These are phyloP conservation scores for Hirtodrosophila cameraria DNA, from an alignment of 2,888 invertebrate species.

Conservation along the genomic window DNA sequence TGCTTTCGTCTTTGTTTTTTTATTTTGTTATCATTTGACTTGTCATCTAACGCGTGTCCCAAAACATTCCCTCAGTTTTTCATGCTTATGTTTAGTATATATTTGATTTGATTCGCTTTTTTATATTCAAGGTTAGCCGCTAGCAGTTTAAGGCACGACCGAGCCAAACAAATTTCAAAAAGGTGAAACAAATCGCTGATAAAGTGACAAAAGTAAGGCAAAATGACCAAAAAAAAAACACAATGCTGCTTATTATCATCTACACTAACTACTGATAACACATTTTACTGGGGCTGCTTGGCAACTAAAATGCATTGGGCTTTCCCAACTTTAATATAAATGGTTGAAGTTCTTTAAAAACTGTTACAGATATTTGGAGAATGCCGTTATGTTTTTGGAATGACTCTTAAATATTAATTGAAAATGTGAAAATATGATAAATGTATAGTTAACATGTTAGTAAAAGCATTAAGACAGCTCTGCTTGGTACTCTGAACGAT, in stretches of 20 bases:
- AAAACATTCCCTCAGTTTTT: conserved; percentile 15
- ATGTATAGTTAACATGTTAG: too few species aligned
- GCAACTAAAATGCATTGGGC: conserved; percentile 32
- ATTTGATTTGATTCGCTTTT: conserved; percentile 37
- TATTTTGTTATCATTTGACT: conserved; percentile 20
- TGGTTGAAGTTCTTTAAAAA: background rate
- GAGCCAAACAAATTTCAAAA: conserved; percentile 27
- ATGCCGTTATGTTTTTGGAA: too few species aligned
- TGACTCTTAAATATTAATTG: too few species aligned
- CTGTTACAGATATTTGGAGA: background rate
- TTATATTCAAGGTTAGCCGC: conserved; percentile 68
- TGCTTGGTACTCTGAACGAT: too few species aligned
- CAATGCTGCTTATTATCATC: conserved; percentile 33
- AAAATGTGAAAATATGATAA: too few species aligned
- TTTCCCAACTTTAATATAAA: background rate
- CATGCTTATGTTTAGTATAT: background rate
- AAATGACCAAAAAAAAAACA: conserved; percentile 15
- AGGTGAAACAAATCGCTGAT: conserved; percentile 45
- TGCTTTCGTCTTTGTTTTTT: conserved; percentile 21
- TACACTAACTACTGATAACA: conserved; percentile 40
- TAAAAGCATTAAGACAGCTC: too few species aligned
- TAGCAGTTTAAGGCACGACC: conserved; percentile 36
- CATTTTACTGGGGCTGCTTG: conserved; percentile 20
- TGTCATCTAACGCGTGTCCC: conserved; percentile 58
- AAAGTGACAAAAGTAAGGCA: conserved; percentile 31